Conservation (phyloP, 2,888 invertebrate genomes). For the Ophion slaviceki region DNA sequence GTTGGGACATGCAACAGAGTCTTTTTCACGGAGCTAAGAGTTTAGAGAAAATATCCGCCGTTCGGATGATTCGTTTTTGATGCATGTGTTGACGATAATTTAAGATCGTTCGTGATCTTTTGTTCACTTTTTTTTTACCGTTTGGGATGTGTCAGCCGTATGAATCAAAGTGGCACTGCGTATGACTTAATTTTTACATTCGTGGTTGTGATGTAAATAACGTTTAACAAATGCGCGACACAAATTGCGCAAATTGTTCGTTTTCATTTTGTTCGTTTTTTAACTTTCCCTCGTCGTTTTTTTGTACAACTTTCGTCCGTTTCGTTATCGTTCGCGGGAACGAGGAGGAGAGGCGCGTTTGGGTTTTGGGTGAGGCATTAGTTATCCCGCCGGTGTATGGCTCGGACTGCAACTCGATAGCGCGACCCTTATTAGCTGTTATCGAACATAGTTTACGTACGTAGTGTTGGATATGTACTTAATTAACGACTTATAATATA, state of each 20-base stretch:
- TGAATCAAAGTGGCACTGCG: conserved; percentile 59
- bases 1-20: conserved; percentile 31
- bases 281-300: background rate
- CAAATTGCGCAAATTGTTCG: conserved; percentile 6
- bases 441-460: conserved; percentile 71
- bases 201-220: conserved; percentile 79
- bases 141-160: conserved; percentile 44
- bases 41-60: conserved; percentile 13
- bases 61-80: conserved; percentile 43
- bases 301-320: conserved; percentile 4
- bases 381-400: conserved; percentile 15
- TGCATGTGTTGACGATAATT: conserved; percentile 43
- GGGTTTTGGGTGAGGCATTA: conserved; percentile 10
- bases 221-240: conserved; percentile 57
- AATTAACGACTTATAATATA: conserved; percentile 80
- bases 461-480: conserved; percentile 82
- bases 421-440: conserved; percentile 69
- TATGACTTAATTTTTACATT: conserved; percentile 73
- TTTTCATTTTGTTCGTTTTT: conserved; percentile 9
- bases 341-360: background rate
- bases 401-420: conserved; percentile 30
- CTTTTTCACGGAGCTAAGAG: background rate
- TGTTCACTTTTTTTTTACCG: conserved; percentile 6
- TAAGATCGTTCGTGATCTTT: conserved; percentile 33
- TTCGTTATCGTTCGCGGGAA: conserved; percentile 51